Evolutionary conservation across 2,797 vertebrate genomes (phyloP), one percentile per base, ranked within the genome.

Genomic region (Glossophaga mutica): DNA sequence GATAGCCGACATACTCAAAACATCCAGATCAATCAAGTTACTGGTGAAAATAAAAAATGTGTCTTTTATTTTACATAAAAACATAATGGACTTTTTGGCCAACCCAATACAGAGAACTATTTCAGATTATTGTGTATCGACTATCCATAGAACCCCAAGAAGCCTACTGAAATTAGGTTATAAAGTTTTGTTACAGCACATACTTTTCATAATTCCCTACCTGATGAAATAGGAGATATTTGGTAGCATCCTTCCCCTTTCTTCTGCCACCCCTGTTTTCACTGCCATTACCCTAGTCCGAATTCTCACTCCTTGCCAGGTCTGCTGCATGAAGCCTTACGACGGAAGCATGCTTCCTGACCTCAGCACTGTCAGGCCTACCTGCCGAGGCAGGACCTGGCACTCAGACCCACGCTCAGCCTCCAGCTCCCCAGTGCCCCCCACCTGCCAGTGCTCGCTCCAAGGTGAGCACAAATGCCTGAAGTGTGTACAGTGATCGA

Each of bases 301-400:
- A 29, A 10, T 59, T 78, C 59, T 55, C 65, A 29, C 55, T 46
- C 46, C 39, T 77, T 48, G 12, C 18, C 14, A 52, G 9, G 22
- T 12, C 10, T 39, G 34, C 26, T 12, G 15, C 0, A 3, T 6
- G n/a, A 42, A 42, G 34, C 14, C 22, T 18, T 39, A 21, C 0
- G 16, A 34, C 3, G 9, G 9, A 5, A 16, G 65, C 46, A 9
- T 9, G 6, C 22, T 16, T 19, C n/a, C 44, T 37, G 15, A 70
- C 12, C 50, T 16, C 34, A n/a, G 32, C 0, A 4, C 10, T 32
- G 50, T 9, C 65, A 1, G 0, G 42, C 29, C 42, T 26, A 29
- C 26, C 9, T 12, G 11, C 74, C 22, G 11, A 82, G 55, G n/a
- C 9, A 76, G 68, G 55, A 22, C 32, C 10, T n/a, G 18, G 9